Percentiles rank a stretch among this genome's conserved stretches.
Conservation (phyloP, 2,113 vertebrate genomes). For the Prietella phreatophila region DNA sequence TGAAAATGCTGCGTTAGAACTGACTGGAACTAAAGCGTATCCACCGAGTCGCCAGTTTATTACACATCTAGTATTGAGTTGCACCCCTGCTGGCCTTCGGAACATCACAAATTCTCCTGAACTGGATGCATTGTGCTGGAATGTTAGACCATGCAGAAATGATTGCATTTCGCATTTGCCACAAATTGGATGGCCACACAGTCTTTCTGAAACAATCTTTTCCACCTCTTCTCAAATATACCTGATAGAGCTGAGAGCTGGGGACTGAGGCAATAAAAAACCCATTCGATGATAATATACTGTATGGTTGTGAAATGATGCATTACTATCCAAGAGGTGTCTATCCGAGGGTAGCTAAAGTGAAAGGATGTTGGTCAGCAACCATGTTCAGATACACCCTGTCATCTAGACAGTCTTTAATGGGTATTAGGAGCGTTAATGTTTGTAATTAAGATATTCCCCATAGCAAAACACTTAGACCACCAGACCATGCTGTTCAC, state of each 20-base stretch:
- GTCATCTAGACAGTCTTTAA: not conserved
- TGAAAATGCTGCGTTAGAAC: not conserved
- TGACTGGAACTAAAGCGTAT: conserved; percentile 1
- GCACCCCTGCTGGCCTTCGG: not conserved
- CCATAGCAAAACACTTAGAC: not conserved
- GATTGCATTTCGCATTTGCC: not conserved
- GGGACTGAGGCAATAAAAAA: not conserved
- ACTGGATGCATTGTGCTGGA: not conserved
- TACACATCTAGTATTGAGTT: conserved; percentile 6
- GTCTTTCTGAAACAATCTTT: not conserved
- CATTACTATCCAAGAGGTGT: not conserved
- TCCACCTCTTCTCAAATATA: not conserved
- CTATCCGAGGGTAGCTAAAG: not conserved
- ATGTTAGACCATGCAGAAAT: conserved; percentile 5
- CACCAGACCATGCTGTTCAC: not conserved
- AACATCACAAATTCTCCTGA: not conserved
- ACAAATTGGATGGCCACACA: not conserved
- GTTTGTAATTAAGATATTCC: not conserved
- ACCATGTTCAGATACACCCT: not conserved
- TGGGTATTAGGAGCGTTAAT: not conserved
- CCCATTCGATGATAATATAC: not conserved
- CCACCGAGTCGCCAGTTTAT: not conserved
- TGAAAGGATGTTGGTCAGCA: not conserved
- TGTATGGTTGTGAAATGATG: not conserved
- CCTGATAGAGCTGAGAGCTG: not conserved